Percentiles rank a stretch among this genome's conserved stretches.
These are phyloP conservation scores for Ephydatia muelleri DNA, from an alignment of 37 sponge, comb jelly and placozoan genomes.

Conservation along the genomic window DNA sequence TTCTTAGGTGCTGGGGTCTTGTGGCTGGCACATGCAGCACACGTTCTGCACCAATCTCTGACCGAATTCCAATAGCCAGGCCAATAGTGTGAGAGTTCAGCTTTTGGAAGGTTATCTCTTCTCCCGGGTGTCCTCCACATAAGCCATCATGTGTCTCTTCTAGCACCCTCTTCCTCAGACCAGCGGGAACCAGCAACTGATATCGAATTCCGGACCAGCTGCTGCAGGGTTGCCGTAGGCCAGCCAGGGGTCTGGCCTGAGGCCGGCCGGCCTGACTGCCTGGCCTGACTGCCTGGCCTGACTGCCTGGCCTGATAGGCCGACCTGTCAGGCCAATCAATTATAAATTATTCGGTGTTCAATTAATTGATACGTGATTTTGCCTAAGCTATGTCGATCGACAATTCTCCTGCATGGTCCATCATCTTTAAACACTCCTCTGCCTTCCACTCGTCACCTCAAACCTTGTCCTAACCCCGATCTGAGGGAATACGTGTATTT, in stretches of 20 bases:
- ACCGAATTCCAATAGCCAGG: neutral
- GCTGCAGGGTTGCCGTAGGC: too few species aligned
- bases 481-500: too few species aligned
- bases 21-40: slow-evolving; percentile 16
- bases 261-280: too few species aligned
- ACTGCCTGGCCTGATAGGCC: too few species aligned
- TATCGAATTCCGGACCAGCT: neutral
- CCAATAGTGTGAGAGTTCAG: slow-evolving; percentile 27
- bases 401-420: too few species aligned
- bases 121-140: slow-evolving; percentile 18
- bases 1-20: slow-evolving; percentile 10
- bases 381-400: too few species aligned
- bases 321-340: too few species aligned
- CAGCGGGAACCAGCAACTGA: slow-evolving; percentile 33
- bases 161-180: slow-evolving; percentile 8
- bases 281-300: too few species aligned
- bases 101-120: slow-evolving; percentile 5
- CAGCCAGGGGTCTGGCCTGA: too few species aligned
- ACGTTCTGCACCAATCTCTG: slow-evolving; percentile 5
- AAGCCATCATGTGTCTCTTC: slow-evolving; percentile 25
- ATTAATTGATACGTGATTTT: too few species aligned
- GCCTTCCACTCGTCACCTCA: slow-evolving; percentile 20
- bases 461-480: neutral
- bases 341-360: too few species aligned
- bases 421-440: neutral